Evolutionary conservation across 2,797 vertebrate genomes (phyloP), one percentile per base, ranked within the genome.

Genomic region (Pangasius mekongensis): DNA sequence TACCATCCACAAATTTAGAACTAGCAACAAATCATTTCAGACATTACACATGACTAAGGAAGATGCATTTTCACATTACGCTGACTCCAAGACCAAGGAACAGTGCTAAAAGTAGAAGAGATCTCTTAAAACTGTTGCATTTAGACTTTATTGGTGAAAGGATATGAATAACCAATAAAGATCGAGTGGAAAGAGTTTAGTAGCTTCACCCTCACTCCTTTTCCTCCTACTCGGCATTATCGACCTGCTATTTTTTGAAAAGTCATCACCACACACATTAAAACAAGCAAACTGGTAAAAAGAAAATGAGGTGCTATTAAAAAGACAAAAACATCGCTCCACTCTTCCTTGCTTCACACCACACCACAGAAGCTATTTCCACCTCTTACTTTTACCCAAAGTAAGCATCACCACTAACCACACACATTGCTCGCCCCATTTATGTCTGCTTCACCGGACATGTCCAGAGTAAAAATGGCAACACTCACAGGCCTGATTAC

Each of bases 251-350:
- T 87, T 89, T 89, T 89, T 64, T 30, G 64, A 81, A n/a, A 56
- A 36, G 66, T 67, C 82, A 73, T 81, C 89, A 73, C 85, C 88
- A 78, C 52, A 81, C 74, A 82, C 83, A 85, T 83, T 36, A 58
- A 85, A 87, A 77, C 84, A 54, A 49, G 82, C 62, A 52, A 66
- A 77, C 81, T 64, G 83, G 80, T 84, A 62, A 69, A 43, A 87
- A 66, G 62, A 80, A 88, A 87, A 87, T 85, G 62, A 84, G 30
- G 67, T 82, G n/a, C 73, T 87, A 86, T 89, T 89, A 86, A 88
- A 88, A 84, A 80, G 66, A 87, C 80, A 86, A 77, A 84, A 66
- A 60, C 85, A 85, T 64, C 77, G 58, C 73, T 20, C 43, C 71
- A 22, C 52, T 77, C 33, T 54, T 89, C 49, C 86, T 81, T 77